Percentiles rank a stretch among this genome's conserved stretches.
These are phyloP conservation scores for Lithophane ornitopus DNA, from an alignment of 2,888 invertebrate genomes.

Conservation along the genomic window DNA sequence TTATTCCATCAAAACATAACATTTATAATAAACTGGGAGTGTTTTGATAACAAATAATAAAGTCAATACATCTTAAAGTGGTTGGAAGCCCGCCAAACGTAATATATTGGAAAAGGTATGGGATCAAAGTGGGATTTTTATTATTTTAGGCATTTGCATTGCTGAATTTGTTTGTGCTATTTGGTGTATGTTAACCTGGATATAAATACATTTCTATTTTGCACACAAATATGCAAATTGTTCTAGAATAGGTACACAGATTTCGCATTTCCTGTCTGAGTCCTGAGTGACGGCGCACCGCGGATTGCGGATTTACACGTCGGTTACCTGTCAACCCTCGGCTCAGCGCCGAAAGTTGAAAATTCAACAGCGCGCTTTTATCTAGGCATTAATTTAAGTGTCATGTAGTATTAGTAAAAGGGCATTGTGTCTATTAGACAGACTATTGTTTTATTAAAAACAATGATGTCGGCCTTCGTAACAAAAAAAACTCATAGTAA, in stretches of 20 bases:
- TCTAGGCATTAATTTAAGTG: neutral
- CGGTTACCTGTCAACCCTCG: no score
- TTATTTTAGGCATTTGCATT: conserved; percentile 65
- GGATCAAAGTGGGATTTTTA: conserved; percentile 65
- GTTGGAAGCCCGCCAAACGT: conserved; percentile 62
- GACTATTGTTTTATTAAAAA: neutral
- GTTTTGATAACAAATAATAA: conserved; percentile 63
- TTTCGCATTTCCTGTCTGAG: conserved; percentile 27
- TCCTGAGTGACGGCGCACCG: no score
- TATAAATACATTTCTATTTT: conserved; percentile 58
- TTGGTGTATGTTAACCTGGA: conserved; percentile 54
- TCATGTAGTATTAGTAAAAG: neutral
- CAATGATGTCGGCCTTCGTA: neutral
- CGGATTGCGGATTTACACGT: no score
- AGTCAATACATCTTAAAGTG: conserved; percentile 56
- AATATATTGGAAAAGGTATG: conserved; percentile 61
- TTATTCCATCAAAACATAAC: conserved; percentile 46
- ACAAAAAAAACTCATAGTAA: neutral
- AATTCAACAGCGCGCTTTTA: neutral
- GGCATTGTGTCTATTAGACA: neutral
- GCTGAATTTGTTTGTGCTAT: conserved; percentile 59
- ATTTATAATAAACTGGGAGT: conserved; percentile 48
- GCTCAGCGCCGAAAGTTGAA: neutral
- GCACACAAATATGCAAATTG: conserved; percentile 25
- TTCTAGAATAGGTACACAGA: conserved; percentile 9